A percentile compares a stretch with the other conserved stretches of the same genome.
Conservation (phyloP, 1,140 invertebrate species). For the Nasonia vitripennis region DNA sequence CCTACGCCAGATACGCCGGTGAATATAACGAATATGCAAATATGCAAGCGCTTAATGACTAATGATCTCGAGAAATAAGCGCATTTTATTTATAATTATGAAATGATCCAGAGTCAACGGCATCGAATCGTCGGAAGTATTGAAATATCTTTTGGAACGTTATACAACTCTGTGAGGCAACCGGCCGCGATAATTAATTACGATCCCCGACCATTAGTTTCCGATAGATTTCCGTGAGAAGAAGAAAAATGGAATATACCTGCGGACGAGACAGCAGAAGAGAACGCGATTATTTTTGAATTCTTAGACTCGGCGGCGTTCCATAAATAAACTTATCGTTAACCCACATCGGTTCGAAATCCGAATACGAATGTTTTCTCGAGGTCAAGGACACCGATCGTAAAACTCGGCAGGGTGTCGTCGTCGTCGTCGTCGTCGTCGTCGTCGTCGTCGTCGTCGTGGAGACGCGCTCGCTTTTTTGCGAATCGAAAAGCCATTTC, state of each 20-base stretch:
- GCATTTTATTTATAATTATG: too few species aligned
- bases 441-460: neutral
- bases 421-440: neutral
- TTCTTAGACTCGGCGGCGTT: neutral
- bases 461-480: neutral
- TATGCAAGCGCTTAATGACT: too few species aligned
- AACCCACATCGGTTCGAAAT: constrained; percentile 36
- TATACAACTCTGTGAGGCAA: too few species aligned
- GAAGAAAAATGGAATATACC: too few species aligned
- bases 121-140: too few species aligned
- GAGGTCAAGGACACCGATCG: constrained; percentile 37
- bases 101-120: too few species aligned
- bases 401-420: neutral
- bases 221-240: too few species aligned
- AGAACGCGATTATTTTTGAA: neutral
- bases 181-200: too few species aligned
- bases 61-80: too few species aligned
- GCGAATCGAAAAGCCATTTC: neutral
- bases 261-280: neutral
- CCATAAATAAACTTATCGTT: constrained; percentile 43
- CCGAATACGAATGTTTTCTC: constrained; percentile 1
- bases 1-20: neutral
- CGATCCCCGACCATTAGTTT: too few species aligned
- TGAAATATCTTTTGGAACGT: too few species aligned
- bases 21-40: too few species aligned